Percentiles rank a stretch among this genome's conserved stretches.
phyloP scores from a whole-genome alignment of 2,888 invertebrate species.

The Drosophila seclusa region DNA sequence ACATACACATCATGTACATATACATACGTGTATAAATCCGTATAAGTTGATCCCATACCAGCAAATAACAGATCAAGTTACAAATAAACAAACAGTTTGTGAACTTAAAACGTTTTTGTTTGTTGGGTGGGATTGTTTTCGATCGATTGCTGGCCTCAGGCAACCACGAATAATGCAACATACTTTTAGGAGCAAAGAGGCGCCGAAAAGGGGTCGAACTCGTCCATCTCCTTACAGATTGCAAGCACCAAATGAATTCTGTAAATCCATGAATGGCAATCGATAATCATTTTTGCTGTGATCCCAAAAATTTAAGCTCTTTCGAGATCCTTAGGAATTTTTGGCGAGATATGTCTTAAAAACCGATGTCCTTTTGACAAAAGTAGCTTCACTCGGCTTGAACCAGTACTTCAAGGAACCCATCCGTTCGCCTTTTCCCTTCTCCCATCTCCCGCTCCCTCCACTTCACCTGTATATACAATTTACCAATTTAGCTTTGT shows the following conservation, averaged over 20 bases:
- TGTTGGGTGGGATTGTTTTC: background rate
- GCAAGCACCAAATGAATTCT: background rate
- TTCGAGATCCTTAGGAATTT: background rate
- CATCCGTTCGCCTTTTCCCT: background rate
- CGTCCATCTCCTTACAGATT: background rate
- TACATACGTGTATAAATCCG: slow-evolving; percentile 45
- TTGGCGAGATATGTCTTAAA: background rate
- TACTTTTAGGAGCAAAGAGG: background rate
- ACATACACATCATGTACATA: slow-evolving; percentile 23
- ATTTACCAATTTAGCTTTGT: background rate
- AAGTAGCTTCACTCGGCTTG: background rate
- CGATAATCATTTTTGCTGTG: background rate
- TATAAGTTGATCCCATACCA: slow-evolving; percentile 45
- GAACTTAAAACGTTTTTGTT: background rate
- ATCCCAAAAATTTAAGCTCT: background rate
- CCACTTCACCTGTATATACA: background rate
- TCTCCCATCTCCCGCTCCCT: background rate
- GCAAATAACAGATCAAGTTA: slow-evolving; percentile 20
- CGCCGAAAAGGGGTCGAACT: background rate
- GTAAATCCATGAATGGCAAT: background rate
- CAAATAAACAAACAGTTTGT: slow-evolving; percentile 3
- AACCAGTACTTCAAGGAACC: background rate
- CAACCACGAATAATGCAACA: background rate
- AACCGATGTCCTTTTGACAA: background rate
- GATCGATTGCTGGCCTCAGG: background rate